phyloP scores from a whole-genome alignment of 2,797 vertebrate genomes.

The Chlorospingus semifuscus region DNA sequence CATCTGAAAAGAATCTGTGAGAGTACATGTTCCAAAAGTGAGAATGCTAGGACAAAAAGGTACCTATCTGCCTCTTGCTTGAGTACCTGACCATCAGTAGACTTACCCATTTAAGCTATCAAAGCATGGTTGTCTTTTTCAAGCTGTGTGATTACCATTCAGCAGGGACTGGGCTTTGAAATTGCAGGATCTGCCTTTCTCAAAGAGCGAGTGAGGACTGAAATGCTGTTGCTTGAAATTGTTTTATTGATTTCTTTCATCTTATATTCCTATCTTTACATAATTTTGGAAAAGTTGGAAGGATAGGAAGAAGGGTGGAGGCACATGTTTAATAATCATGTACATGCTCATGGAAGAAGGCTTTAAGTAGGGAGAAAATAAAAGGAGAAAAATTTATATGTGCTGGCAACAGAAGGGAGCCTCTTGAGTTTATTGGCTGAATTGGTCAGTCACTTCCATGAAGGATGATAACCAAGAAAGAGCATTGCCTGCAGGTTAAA shows the following conservation, averaged over 20 bases:
- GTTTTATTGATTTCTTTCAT: not conserved
- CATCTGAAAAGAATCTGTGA: slow-evolving; percentile 30
- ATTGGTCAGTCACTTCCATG: not conserved
- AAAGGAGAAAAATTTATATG: not conserved
- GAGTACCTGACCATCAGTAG: not conserved
- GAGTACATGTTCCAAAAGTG: not conserved
- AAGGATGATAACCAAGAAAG: not conserved
- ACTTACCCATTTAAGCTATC: not conserved
- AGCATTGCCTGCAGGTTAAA: not conserved
- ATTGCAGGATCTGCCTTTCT: not conserved
- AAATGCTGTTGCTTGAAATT: not conserved
- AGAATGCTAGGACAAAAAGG: not conserved
- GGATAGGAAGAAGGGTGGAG: not conserved
- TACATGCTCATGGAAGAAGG: not conserved
- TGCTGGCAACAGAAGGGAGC: not conserved
- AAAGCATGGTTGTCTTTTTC: not conserved
- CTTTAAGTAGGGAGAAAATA: not conserved
- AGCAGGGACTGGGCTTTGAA: not conserved
- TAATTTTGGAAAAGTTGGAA: not conserved
- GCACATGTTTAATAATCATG: not conserved
- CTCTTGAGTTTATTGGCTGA: not conserved
- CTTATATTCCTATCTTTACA: not conserved
- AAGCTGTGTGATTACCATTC: not conserved
- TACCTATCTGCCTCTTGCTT: not conserved
- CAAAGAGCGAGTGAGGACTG: not conserved